Evolutionary conservation across 2,797 vertebrate species (phyloP).

Genomic region (Clamator glandarius): DNA sequence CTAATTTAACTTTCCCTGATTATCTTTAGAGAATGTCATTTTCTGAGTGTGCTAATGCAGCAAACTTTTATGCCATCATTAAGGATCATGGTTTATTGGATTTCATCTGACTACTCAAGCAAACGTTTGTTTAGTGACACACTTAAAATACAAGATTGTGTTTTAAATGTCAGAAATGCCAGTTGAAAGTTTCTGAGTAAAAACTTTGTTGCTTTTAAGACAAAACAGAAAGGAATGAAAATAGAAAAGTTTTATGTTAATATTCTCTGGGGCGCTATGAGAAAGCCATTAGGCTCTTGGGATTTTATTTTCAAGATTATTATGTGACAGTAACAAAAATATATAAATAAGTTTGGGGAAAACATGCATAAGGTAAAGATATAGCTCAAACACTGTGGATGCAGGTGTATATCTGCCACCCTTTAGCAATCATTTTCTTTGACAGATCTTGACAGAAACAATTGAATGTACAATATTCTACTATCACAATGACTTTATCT

Average conservation of each 20-base stretch:
- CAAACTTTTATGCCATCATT: constrained; percentile 40
- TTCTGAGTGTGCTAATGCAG: neutral
- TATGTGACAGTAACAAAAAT: neutral
- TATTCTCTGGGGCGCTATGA: neutral
- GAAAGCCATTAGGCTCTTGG: neutral
- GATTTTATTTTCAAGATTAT: neutral
- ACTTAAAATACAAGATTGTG: neutral
- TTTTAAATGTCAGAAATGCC: constrained; percentile 37
- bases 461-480: neutral
- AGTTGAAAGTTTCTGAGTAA: constrained; percentile 22
- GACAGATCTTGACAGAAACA: neutral
- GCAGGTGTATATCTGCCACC: neutral
- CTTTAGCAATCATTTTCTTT: constrained; percentile 1
- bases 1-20: constrained; percentile 24
- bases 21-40: neutral
- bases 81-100: constrained; percentile 41
- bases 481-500: neutral
- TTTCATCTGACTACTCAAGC: constrained; percentile 39
- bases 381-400: neutral
- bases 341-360: neutral
- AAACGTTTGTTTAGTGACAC: constrained; percentile 36
- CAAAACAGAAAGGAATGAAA: neutral
- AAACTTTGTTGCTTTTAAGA: neutral
- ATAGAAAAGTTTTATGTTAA: neutral
- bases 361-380: neutral